Conservation (phyloP, 2,113 vertebrate species). For the Jaculus jaculus region DNA sequence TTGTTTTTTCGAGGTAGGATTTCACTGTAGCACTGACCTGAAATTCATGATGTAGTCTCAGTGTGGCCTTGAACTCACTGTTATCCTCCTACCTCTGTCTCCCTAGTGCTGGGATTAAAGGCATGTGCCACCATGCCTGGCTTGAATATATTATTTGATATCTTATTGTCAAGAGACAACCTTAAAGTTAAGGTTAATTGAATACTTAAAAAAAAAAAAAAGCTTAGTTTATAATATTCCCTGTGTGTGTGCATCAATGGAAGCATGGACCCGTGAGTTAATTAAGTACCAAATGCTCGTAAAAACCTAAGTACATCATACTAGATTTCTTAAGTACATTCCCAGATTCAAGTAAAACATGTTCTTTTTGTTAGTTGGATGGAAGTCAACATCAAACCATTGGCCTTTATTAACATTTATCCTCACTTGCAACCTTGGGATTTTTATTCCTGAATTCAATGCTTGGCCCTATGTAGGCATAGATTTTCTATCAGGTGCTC, state of each 20-base stretch:
- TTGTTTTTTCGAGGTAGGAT: too few relatives aligned
- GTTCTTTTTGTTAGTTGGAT: not conserved
- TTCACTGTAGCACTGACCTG: too few relatives aligned
- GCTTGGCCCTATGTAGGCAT: not conserved
- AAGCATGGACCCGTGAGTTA: not conserved
- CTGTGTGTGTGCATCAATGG: not conserved
- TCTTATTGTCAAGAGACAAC: not conserved
- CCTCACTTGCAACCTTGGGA: not conserved
- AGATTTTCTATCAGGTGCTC: not conserved
- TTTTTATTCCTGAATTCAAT: not conserved
- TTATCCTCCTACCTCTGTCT: too few relatives aligned
- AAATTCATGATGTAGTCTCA: too few relatives aligned
- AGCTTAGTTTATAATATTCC: not conserved
- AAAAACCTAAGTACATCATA: not conserved
- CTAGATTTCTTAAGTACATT: not conserved
- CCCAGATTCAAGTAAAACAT: not conserved
- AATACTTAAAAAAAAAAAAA: not conserved
- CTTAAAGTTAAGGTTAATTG: constrained; percentile 20
- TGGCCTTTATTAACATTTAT: not conserved
- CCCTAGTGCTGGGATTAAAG: too few relatives aligned
- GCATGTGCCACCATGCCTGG: too few relatives aligned
- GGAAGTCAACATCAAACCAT: not conserved
- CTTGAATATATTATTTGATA: constrained; percentile 19
- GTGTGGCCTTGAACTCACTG: too few relatives aligned
- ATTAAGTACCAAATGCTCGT: not conserved